These are phyloP conservation scores for Lynx canadensis DNA, from an alignment of 2,113 vertebrate species.

Conservation along the genomic window DNA sequence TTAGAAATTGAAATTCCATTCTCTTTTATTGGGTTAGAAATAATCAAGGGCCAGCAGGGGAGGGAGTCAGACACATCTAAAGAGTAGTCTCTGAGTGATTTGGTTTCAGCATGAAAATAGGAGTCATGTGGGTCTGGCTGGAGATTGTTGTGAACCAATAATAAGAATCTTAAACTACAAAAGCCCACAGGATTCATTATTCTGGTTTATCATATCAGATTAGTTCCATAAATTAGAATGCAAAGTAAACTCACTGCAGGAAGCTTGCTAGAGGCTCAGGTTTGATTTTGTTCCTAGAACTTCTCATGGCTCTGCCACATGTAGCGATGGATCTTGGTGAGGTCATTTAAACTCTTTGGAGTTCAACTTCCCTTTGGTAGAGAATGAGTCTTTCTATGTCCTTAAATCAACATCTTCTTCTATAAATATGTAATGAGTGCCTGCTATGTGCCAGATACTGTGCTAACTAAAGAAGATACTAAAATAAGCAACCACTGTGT, in stretches of 20 bases:
- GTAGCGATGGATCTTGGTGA: not conserved
- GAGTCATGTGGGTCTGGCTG: not conserved
- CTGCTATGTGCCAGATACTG: not conserved
- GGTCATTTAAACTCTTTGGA: not conserved
- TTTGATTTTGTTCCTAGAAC: not conserved
- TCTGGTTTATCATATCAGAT: not conserved
- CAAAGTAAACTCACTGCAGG: not conserved
- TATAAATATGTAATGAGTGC: not conserved
- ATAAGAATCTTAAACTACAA: conserved; percentile 44
- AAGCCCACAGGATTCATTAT: not conserved
- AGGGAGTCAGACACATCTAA: not conserved
- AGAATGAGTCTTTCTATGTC: not conserved
- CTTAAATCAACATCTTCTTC: not conserved
- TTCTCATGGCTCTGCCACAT: not conserved
- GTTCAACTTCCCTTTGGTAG: not conserved
- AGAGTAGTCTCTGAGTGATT: not conserved
- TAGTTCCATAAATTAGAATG: conserved; percentile 15
- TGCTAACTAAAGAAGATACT: not conserved
- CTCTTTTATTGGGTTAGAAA: not conserved
- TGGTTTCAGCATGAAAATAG: conserved; percentile 41
- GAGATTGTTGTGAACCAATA: conserved; percentile 25
- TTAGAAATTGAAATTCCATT: conserved; percentile 44
- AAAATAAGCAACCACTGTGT: not conserved
- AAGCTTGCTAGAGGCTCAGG: not conserved
- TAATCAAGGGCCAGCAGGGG: conserved; percentile 25